A percentile compares a stretch with the other conserved stretches of the same genome.
Conservation (phyloP, 2,113 vertebrate genomes). For the Athene noctua region DNA sequence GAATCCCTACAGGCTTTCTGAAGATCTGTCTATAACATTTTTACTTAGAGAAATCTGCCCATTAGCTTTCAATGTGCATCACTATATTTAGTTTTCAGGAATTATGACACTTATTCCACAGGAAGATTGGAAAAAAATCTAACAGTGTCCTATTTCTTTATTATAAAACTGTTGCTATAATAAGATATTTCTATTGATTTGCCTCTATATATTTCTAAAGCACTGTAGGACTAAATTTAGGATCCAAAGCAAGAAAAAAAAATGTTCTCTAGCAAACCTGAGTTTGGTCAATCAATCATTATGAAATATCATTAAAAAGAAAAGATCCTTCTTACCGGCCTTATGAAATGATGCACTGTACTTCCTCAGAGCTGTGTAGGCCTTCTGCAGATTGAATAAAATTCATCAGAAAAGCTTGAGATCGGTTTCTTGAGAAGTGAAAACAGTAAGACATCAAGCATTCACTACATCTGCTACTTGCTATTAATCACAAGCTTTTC, state of each 20-base stretch:
- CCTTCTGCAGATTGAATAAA: not conserved
- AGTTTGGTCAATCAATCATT: not conserved
- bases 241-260: not conserved
- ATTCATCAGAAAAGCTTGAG: not conserved
- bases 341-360: not conserved
- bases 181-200: constrained; percentile 3
- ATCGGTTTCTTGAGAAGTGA: not conserved
- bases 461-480: not conserved
- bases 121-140: not conserved
- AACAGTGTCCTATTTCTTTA: not conserved
- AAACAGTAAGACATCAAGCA: not conserved
- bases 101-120: not conserved
- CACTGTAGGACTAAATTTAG: not conserved
- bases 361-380: not conserved
- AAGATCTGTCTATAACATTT: not conserved
- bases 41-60: not conserved
- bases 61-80: not conserved
- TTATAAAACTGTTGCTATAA: not conserved
- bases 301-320: not conserved
- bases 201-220: not conserved
- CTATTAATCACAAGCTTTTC: not conserved
- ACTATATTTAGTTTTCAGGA: constrained; percentile 17
- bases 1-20: not conserved
- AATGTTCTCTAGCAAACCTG: not conserved
- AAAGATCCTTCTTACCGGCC: not conserved